phyloP scores from a whole-genome alignment of 2,113 vertebrate genomes.

The Macquaria australasica region DNA sequence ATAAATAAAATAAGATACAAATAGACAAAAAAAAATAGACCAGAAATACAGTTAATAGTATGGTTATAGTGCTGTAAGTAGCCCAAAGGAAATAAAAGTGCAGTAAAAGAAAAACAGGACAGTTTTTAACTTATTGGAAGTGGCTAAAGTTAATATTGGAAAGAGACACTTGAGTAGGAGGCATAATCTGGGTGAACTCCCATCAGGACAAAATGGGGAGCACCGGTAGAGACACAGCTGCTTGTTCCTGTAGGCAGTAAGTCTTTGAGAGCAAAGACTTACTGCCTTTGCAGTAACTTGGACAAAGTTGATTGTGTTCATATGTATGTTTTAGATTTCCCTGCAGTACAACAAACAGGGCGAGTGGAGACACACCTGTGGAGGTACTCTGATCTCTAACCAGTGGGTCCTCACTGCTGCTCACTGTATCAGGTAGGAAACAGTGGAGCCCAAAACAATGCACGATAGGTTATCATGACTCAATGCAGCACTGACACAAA shows the following conservation, averaged over 20 bases:
- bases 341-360: conserved; percentile 85
- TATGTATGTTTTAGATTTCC: conserved; percentile 83
- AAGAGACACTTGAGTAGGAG: not conserved
- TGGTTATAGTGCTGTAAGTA: too few species aligned
- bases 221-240: not conserved
- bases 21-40: not conserved
- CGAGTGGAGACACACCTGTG: conserved; percentile 89
- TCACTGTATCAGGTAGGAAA: conserved; percentile 90
- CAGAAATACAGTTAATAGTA: not conserved
- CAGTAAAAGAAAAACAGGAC: not conserved
- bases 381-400: conserved; percentile 87
- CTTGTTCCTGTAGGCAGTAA: not conserved
- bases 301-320: not conserved
- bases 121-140: not conserved
- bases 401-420: conserved; percentile 91
- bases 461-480: not conserved
- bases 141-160: not conserved
- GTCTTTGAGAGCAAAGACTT: not conserved
- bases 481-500: not conserved
- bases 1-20: not conserved
- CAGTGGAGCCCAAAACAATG: not conserved
- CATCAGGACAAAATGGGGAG: not conserved
- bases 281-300: too few species aligned
- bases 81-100: not conserved
- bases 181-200: not conserved